Evolutionary conservation across 1,140 invertebrate genomes (phyloP), one percentile per base, ranked within the genome.

Genomic region (Pogonognathellus flavescens): DNA sequence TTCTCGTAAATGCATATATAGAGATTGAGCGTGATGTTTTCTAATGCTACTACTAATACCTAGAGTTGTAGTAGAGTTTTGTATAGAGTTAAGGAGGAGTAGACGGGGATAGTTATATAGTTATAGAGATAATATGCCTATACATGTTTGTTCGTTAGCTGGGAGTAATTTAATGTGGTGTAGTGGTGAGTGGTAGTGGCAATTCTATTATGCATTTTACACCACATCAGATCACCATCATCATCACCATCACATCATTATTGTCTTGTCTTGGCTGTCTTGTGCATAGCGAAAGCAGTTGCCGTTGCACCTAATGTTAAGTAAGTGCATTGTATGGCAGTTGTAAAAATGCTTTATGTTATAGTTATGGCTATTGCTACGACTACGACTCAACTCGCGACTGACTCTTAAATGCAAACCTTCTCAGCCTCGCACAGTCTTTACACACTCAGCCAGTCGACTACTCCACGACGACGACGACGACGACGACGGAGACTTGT

Each of bases 171-270:
- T 76, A 76, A 76, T 76, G 70, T 76, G 25, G 25, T 76, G 70
- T 76, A 76, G 70, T 76, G 70, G 70, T 76, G 70, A 76, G 70
- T 76, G 70, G 70, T 41, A 41, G 31, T 76, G 70, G 70, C 70
- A 76, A 76, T 76, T 76, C 70, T 76, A 76, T 76, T 76, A 76
- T 76, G 70, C 70, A 76, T 76, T 76, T 76, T 76, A 76, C 70
- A 76, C 70, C 70, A 76, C 70, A 76, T 76, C 70, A 76, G 70
- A 76, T 76, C 70, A 76, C 70, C 70, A 76, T 76, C 70, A 76
- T 76, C 70, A 76, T 76, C 70, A 76, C 70, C 70, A 76, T 76
- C 70, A 76, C 70, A 50, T 76, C 70, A 76, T 76, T 76, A 76
- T 76, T 76, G 70, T 76, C 70, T 76, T 76, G 70, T 76, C 70